Evolutionary conservation across 2,113 vertebrate genomes (phyloP).

Genomic region (Ginglymostoma cirratum): DNA sequence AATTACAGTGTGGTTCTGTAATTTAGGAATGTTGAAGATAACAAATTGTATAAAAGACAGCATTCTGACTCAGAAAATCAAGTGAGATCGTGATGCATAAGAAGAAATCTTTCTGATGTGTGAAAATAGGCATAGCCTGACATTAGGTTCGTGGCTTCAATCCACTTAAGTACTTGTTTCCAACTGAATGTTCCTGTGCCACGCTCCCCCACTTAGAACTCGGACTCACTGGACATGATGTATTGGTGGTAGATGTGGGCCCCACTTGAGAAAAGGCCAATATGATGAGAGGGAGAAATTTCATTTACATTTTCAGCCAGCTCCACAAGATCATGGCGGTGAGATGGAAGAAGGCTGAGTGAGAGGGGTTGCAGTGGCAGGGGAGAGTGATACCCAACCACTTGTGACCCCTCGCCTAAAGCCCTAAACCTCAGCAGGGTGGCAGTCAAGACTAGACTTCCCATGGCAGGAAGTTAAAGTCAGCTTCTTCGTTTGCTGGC

Average conservation of each 20-base stretch:
- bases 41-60: background rate
- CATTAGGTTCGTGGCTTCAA: background rate
- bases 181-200: background rate
- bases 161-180: background rate
- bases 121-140: background rate
- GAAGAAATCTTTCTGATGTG: background rate
- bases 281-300: background rate
- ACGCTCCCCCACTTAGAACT: background rate
- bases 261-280: background rate
- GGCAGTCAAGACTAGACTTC: background rate
- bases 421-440: background rate
- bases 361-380: too few relatives aligned
- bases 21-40: background rate
- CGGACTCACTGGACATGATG: background rate
- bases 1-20: background rate
- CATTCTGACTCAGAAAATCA: background rate
- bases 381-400: background rate
- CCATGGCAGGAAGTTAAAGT: background rate
- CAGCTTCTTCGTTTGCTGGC: background rate
- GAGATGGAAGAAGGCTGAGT: too few relatives aligned
- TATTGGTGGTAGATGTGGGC: background rate
- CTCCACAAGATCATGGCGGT: background rate
- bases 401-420: background rate
- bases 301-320: background rate
- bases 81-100: background rate